Conservation (phyloP, 1,140 invertebrate genomes). For the Drosophila pectinifera region DNA sequence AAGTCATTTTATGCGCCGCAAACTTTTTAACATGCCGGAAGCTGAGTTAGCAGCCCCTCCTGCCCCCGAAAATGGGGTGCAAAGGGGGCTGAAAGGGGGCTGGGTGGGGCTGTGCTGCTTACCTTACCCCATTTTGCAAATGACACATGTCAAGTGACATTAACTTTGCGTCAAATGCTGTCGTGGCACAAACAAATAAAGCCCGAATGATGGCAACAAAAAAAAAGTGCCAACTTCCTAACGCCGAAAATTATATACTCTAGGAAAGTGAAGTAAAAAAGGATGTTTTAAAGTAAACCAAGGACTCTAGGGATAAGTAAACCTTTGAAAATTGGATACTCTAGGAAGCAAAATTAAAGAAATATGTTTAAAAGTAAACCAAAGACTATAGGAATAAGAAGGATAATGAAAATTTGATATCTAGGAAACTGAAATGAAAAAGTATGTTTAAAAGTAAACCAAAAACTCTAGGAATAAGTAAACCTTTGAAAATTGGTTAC, state of each 20-base stretch:
- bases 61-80: constrained; percentile 5
- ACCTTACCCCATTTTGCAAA: constrained; percentile 81
- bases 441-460: too few relatives aligned
- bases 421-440: background rate
- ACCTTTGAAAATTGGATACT: too few relatives aligned
- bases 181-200: constrained; percentile 81
- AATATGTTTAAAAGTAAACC: background rate
- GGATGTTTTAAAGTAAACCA: too few relatives aligned
- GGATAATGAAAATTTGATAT: background rate
- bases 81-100: constrained; percentile 1
- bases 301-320: too few relatives aligned
- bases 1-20: constrained; percentile 83
- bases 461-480: too few relatives aligned
- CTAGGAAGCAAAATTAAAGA: too few relatives aligned
- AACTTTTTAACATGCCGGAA: constrained; percentile 83
- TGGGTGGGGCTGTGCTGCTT: constrained; percentile 14
- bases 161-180: constrained; percentile 80
- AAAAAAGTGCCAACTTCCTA: background rate
- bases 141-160: constrained; percentile 84
- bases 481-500: too few relatives aligned
- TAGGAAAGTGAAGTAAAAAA: background rate
- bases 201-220: constrained; percentile 29
- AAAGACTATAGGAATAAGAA: too few relatives aligned
- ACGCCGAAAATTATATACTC: background rate
- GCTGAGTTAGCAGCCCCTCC: constrained; percentile 70